phyloP scores from a whole-genome alignment of 1,140 invertebrate genomes.

The Drosophila sulfurigaster region DNA sequence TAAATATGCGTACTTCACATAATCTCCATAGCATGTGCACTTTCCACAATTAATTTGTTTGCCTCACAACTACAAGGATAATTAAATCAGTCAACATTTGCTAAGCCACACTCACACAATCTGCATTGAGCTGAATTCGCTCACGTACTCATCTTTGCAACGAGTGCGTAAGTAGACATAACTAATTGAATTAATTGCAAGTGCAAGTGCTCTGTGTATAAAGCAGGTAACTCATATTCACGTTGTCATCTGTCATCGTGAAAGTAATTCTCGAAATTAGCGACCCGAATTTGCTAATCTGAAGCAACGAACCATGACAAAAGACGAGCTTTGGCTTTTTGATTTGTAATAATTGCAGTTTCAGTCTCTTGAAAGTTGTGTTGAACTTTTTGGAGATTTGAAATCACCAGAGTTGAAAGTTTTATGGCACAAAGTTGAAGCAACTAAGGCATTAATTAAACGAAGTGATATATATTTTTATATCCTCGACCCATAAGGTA shows the following conservation, averaged over 20 bases:
- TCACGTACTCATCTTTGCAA: background rate
- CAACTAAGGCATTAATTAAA: too few relatives aligned
- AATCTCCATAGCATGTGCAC: background rate
- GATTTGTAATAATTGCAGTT: slow-evolving; percentile 30
- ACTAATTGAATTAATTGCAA: slow-evolving; percentile 4
- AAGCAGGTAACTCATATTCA: background rate
- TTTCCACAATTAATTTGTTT: slow-evolving; percentile 1
- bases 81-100: slow-evolving; percentile 1
- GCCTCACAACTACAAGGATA: background rate
- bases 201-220: background rate
- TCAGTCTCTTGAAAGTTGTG: slow-evolving; percentile 22
- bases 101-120: background rate
- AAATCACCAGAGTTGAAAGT: background rate
- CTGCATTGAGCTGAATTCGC: background rate
- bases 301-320: background rate
- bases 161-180: background rate
- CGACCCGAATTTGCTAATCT: background rate
- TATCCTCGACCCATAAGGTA: too few relatives aligned
- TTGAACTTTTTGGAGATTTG: slow-evolving; percentile 27
- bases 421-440: too few relatives aligned
- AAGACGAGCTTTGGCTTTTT: slow-evolving; percentile 11
- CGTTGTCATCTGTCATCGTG: background rate
- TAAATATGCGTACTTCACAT: background rate
- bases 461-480: too few relatives aligned
- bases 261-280: slow-evolving; percentile 1